Conservation (phyloP, 1,140 invertebrate species). For the Mylabris phalerata region DNA sequence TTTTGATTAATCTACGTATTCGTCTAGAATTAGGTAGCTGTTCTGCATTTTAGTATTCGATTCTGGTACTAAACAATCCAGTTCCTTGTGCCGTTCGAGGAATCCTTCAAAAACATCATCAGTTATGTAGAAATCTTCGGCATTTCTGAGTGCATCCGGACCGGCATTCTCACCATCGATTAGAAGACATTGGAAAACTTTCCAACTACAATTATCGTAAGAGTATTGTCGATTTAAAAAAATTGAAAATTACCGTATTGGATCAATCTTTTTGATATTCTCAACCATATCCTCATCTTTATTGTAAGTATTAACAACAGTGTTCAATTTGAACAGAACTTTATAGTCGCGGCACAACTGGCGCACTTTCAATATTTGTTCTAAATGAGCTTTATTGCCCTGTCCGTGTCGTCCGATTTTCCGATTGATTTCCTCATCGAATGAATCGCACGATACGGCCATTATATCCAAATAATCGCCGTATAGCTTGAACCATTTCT, state of each 20-base stretch:
- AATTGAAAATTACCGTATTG: constrained; percentile 34
- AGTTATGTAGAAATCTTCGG: constrained; percentile 42
- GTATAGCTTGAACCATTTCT: constrained; percentile 41
- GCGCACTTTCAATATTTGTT: constrained; percentile 39
- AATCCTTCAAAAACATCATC: constrained; percentile 44
- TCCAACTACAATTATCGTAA: constrained; percentile 22
- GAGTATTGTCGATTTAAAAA: background rate
- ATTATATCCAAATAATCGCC: constrained; percentile 42
- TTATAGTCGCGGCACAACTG: constrained; percentile 43
- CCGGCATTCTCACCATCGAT: constrained; percentile 48
- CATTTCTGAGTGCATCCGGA: constrained; percentile 41
- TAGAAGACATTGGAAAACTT: constrained; percentile 47
- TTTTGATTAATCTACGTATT: constrained; percentile 38
- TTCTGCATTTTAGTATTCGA: constrained; percentile 47
- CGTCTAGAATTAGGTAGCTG: constrained; percentile 48
- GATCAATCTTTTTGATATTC: constrained; percentile 39
- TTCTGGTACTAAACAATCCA: constrained; percentile 46
- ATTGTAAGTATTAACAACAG: constrained; percentile 48
- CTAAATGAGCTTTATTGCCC: constrained; percentile 41
- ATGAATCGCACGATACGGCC: constrained; percentile 45
- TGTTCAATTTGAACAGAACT: constrained; percentile 48
- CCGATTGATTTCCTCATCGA: constrained; percentile 41
- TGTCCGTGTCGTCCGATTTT: constrained; percentile 39
- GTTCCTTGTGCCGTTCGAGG: constrained; percentile 39
- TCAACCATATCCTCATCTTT: constrained; percentile 44